Conservation (phyloP, 2,113 vertebrate species). For the Phoxinus phoxinus region DNA sequence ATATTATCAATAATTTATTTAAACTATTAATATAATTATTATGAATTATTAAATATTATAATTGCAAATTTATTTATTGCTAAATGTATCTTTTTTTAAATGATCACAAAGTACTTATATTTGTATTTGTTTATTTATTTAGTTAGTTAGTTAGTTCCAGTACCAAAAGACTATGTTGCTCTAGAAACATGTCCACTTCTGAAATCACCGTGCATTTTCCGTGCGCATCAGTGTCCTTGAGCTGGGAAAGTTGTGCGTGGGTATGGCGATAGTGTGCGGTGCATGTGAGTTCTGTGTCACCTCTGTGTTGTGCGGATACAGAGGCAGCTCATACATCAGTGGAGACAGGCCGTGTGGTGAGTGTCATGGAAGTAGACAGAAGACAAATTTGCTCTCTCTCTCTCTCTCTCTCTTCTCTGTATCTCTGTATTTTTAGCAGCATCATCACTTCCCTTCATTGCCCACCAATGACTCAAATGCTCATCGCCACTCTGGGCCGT, state of each 20-base stretch:
- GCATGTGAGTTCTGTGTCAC: constrained; percentile 53
- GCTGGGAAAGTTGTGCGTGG: constrained; percentile 35
- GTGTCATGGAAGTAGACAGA: constrained; percentile 47
- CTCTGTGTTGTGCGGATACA: constrained; percentile 51
- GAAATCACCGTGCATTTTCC: neutral
- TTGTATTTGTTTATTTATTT: no score
- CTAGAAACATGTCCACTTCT: constrained; percentile 1
- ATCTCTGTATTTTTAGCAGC: constrained; percentile 51
- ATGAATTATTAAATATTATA: neutral
- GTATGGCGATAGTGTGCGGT: constrained; percentile 17
- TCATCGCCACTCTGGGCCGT: constrained; percentile 38
- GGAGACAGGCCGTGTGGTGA: constrained; percentile 51
- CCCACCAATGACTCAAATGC: constrained; percentile 46
- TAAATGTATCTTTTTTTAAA: neutral
- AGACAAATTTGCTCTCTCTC: constrained; percentile 31
- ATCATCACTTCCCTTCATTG: constrained; percentile 51
- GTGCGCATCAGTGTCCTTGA: constrained; percentile 47
- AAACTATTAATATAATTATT: neutral
- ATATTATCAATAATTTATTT: neutral
- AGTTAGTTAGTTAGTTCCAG: no score
- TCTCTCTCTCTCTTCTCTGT: neutral
- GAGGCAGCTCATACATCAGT: constrained; percentile 57
- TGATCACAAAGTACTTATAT: neutral
- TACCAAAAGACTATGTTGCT: neutral
- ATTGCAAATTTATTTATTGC: neutral